These are phyloP conservation scores for Oligia strigilis DNA, from an alignment of 2,888 invertebrate genomes.

Conservation along the genomic window DNA sequence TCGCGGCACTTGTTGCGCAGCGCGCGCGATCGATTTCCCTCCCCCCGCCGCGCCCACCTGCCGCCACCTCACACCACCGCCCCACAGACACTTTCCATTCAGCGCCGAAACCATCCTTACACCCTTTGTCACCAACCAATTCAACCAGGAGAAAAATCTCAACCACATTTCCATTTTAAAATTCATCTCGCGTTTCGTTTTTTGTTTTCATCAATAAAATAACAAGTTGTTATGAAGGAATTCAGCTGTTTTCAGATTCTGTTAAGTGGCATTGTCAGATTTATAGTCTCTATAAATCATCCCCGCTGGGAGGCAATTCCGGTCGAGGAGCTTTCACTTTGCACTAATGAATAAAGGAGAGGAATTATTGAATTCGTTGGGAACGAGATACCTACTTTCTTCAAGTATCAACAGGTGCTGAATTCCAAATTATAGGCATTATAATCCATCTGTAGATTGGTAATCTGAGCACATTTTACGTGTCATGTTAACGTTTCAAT, in stretches of 20 bases:
- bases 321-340: slow-evolving; percentile 54
- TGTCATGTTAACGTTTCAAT: not conserved
- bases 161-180: slow-evolving; percentile 32
- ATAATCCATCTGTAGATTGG: not conserved
- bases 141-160: slow-evolving; percentile 50
- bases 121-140: slow-evolving; percentile 66
- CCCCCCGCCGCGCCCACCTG: slow-evolving; percentile 68
- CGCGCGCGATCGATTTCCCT: slow-evolving; percentile 81
- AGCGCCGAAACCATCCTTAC: slow-evolving; percentile 65
- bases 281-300: slow-evolving; percentile 74
- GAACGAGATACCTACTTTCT: slow-evolving; percentile 17
- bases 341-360: slow-evolving; percentile 54
- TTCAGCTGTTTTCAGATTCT: slow-evolving; percentile 48
- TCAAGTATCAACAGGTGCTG: slow-evolving; percentile 40
- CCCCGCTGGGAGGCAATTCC: slow-evolving; percentile 48
- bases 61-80: slow-evolving; percentile 47
- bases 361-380: slow-evolving; percentile 32
- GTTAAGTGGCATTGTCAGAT: slow-evolving; percentile 74
- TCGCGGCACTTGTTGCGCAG: slow-evolving; percentile 87
- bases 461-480: not conserved
- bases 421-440: slow-evolving; percentile 12
- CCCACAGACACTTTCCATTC: slow-evolving; percentile 71
- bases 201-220: slow-evolving; percentile 16
- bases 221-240: slow-evolving; percentile 14
- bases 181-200: slow-evolving; percentile 11